Evolutionary conservation across 2,888 invertebrate species (phyloP), one percentile per base, ranked within the genome.

Genomic region (Meiosimyza decipiens): DNA sequence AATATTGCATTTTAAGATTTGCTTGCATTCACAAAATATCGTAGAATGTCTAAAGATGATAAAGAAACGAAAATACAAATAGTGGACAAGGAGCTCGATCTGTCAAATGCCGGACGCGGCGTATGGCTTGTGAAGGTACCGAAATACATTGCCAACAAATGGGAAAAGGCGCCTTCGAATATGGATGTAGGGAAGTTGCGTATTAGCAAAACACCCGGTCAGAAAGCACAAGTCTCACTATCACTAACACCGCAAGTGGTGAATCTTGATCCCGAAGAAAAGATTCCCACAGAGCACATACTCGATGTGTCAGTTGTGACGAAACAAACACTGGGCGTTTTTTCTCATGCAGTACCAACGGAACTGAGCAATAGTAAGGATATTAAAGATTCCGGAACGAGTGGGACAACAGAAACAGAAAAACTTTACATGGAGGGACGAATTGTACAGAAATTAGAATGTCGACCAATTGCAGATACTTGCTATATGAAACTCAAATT

Each of bases 101-200:
- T 96, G 69, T 93, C 94, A 18, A 95, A 96, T 85, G 94, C 95
- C 18, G 93, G 93, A 18, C 90, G 97, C 81, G 97, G 97, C 74
- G 96, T 98, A 13, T 98, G 98, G 98, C 90, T 98, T 9, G 98
- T 98, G 0, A 98, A 98, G 88, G 94, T 94, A 12, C 98, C 98
- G 1, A 98, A 98, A 88, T 98, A 98, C 86, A 93, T 98, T 79
- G 95, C 97, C 6, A 95, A 95, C 81, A 93, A 94, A 89, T 98
- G 98, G 98, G 95, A 96, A 84, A 95, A 95, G 85, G 85, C 95
- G 11, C 91, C 94, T n/a, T 94, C 95, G 59, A 94, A 94, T 83
- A 92, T 95, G 82, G 97, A 97, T 89, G 97, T 98, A 60, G 98
- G 97, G 15, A 96, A 96, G 87, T 88, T 98, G 70, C 94, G 93